Percentiles rank a stretch among this genome's conserved stretches.
Conservation (phyloP, 2,113 vertebrate genomes). For the Taxidea taxus region DNA sequence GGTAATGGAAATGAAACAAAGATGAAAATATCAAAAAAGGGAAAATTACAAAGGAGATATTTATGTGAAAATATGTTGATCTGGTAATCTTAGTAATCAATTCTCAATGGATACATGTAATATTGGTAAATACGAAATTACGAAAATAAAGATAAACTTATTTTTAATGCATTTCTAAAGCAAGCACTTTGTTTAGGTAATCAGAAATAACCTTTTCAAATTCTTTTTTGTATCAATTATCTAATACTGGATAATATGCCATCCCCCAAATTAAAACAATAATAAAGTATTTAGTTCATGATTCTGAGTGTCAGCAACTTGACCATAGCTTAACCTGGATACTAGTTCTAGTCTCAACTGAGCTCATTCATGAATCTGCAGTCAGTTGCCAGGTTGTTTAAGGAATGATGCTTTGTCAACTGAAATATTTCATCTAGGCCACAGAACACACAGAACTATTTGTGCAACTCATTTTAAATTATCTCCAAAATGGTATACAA, state of each 20-base stretch:
- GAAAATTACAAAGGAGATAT: background rate
- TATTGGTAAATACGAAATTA: background rate
- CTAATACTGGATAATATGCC: background rate
- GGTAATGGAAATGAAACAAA: background rate
- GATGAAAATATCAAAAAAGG: background rate
- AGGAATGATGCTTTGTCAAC: background rate
- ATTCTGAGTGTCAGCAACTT: background rate
- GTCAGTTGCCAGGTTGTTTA: background rate
- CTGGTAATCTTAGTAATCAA: background rate
- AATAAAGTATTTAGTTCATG: background rate
- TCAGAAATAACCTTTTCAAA: background rate
- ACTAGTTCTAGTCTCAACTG: background rate
- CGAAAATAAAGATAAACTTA: background rate
- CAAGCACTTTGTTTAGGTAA: background rate
- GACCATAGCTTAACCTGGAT: background rate
- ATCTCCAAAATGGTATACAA: background rate
- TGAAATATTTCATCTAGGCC: background rate
- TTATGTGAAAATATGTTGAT: background rate
- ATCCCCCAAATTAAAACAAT: background rate
- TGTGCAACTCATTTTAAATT: background rate
- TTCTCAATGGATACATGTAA: background rate
- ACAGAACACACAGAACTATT: background rate
- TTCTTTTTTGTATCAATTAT: background rate
- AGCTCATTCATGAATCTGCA: background rate
- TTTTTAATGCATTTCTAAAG: background rate